Evolutionary conservation across 2,888 invertebrate genomes (phyloP).

Genomic region (Acronicta alni): DNA sequence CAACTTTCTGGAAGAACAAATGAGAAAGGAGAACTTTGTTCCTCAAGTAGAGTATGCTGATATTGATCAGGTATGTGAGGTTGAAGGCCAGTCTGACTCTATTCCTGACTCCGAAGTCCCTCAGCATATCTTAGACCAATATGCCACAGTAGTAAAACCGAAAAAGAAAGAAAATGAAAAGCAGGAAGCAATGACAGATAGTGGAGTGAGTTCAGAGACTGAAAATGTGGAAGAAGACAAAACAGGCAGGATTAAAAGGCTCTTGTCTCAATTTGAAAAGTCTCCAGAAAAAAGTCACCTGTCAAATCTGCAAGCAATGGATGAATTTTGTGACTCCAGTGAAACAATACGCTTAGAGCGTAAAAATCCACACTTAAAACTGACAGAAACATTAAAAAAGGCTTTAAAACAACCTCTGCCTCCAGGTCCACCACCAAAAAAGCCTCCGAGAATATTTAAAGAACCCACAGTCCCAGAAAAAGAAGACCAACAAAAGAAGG

Average conservation of each 20-base stretch:
- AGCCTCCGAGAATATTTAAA: constrained; percentile 92
- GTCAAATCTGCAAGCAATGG: constrained; percentile 75
- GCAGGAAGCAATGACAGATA: constrained; percentile 83
- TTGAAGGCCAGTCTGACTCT: constrained; percentile 59
- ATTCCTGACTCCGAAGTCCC: constrained; percentile 82
- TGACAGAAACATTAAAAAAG: constrained; percentile 90
- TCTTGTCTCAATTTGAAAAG: constrained; percentile 56
- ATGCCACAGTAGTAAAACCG: constrained; percentile 81
- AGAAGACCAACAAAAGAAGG: constrained; percentile 75
- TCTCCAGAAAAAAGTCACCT: constrained; percentile 55
- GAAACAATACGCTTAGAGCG: constrained; percentile 82
- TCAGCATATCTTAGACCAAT: constrained; percentile 83
- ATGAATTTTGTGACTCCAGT: constrained; percentile 77
- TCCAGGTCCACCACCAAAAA: constrained; percentile 92
- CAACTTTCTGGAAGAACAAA: constrained; percentile 81
- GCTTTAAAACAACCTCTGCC: constrained; percentile 92
- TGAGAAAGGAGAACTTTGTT: constrained; percentile 82
- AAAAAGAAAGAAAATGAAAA: constrained; percentile 73
- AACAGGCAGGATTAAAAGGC: constrained; percentile 68
- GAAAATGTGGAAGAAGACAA: constrained; percentile 85
- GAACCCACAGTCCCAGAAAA: constrained; percentile 63
- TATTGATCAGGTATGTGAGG: constrained; percentile 57
- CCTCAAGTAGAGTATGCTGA: constrained; percentile 42
- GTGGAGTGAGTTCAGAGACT: constrained; percentile 86
- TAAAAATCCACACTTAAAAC: constrained; percentile 81